phyloP scores from a whole-genome alignment of 2,113 vertebrate genomes.

The Sorex fumeus region DNA sequence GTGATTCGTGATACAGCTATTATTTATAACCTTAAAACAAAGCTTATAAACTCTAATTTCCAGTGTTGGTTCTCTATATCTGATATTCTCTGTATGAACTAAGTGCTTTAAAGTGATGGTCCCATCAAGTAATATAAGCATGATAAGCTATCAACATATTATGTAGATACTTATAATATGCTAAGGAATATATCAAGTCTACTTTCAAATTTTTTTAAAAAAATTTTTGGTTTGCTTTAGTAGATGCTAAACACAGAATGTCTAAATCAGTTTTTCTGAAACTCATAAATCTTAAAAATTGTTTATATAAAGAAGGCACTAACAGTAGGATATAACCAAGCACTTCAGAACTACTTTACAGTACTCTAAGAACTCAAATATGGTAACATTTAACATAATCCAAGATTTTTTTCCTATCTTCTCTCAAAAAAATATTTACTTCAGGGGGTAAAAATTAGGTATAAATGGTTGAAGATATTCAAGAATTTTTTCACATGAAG shows the following conservation, averaged over 20 bases:
- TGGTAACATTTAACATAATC: conserved; percentile 8
- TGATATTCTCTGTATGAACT: conserved; percentile 44
- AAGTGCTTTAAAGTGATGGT: not conserved
- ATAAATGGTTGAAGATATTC: conserved; percentile 36
- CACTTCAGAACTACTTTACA: not conserved
- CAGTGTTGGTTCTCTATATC: not conserved
- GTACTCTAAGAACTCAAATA: not conserved
- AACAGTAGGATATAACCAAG: not conserved
- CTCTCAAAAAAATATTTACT: conserved; percentile 3
- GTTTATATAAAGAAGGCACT: not conserved
- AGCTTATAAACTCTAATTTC: conserved; percentile 3
- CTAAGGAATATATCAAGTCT: conserved; percentile 21
- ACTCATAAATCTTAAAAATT: not conserved
- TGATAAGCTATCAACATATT: not conserved
- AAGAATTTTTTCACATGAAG: conserved; percentile 33
- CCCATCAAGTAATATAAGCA: conserved; percentile 7
- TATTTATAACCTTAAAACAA: not conserved
- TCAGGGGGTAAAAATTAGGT: conserved; percentile 33
- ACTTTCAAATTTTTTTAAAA: not conserved
- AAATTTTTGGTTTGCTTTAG: not conserved
- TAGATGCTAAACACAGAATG: conserved; percentile 1
- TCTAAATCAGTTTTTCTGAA: not conserved
- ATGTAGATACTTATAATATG: not conserved
- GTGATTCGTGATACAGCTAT: no score
- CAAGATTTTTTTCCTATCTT: not conserved